These are phyloP conservation scores for Pseudococcus jackbeardsleyi DNA, from an alignment of 2,888 invertebrate species.

Conservation along the genomic window DNA sequence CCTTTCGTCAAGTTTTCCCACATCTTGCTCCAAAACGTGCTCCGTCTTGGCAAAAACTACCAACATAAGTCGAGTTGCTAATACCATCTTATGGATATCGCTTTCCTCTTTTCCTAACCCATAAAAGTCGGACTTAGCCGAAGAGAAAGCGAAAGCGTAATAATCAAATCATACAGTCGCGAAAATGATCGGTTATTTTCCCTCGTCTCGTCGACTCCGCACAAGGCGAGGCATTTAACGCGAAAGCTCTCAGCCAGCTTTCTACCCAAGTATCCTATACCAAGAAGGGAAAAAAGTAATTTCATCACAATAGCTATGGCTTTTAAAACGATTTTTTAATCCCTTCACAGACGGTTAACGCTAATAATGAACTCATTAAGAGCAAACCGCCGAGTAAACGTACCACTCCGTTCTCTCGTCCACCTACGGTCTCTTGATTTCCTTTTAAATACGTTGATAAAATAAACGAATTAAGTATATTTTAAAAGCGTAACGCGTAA, in stretches of 20 bases:
- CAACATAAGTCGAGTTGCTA: background rate
- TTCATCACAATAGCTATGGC: constrained; percentile 55
- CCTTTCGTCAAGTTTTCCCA: background rate
- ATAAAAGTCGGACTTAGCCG: background rate
- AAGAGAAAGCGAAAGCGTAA: background rate
- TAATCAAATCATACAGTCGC: constrained; percentile 27
- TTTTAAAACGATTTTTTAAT: constrained; percentile 61
- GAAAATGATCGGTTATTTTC: constrained; percentile 40
- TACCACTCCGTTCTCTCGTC: constrained; percentile 28
- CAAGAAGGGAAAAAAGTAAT: constrained; percentile 47
- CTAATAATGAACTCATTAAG: constrained; percentile 62
- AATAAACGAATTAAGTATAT: constrained; percentile 53
- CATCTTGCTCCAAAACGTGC: background rate
- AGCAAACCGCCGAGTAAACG: constrained; percentile 50
- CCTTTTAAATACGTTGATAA: constrained; percentile 56
- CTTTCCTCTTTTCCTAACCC: background rate
- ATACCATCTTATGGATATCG: background rate
- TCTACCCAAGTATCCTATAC: background rate
- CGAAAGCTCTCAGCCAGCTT: constrained; percentile 39
- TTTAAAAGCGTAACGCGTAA: constrained; percentile 46
- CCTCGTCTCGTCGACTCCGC: background rate
- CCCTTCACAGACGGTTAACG: constrained; percentile 61
- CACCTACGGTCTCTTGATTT: constrained; percentile 21
- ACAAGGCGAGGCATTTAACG: constrained; percentile 30
- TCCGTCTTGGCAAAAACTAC: background rate